phyloP scores from a whole-genome alignment of 2,113 vertebrate species.

The Aythya baeri region DNA sequence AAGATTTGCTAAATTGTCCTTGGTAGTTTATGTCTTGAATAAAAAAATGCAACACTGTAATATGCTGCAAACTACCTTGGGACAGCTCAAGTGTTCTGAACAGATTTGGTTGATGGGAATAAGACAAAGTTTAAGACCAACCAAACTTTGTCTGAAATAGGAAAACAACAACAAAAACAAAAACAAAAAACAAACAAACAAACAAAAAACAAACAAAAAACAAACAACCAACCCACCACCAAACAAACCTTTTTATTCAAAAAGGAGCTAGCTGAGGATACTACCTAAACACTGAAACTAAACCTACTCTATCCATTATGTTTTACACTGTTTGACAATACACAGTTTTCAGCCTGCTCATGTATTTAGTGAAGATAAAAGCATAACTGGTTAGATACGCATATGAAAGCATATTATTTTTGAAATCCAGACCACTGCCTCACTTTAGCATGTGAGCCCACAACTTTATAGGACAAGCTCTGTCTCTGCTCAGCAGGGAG shows the following conservation, averaged over 20 bases:
- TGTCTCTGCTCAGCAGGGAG: not conserved
- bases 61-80: not conserved
- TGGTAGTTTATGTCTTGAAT: not conserved
- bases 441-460: not conserved
- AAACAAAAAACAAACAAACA: no score
- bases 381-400: not conserved
- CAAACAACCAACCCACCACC: no score
- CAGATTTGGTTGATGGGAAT: not conserved
- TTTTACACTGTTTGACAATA: not conserved
- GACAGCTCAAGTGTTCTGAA: not conserved
- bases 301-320: not conserved
- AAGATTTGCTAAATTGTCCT: constrained; percentile 11
- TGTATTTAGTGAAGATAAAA: not conserved
- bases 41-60: not conserved
- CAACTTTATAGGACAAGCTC: not conserved
- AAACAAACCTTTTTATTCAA: not conserved
- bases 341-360: not conserved
- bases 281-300: not conserved
- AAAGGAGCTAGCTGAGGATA: not conserved
- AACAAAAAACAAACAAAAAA: no score
- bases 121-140: not conserved
- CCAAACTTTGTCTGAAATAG: not conserved
- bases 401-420: not conserved
- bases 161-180: no score
- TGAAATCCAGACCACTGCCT: not conserved